These are phyloP conservation scores for Orthonevra nobilis DNA, from an alignment of 2,888 invertebrate species.

Conservation along the genomic window DNA sequence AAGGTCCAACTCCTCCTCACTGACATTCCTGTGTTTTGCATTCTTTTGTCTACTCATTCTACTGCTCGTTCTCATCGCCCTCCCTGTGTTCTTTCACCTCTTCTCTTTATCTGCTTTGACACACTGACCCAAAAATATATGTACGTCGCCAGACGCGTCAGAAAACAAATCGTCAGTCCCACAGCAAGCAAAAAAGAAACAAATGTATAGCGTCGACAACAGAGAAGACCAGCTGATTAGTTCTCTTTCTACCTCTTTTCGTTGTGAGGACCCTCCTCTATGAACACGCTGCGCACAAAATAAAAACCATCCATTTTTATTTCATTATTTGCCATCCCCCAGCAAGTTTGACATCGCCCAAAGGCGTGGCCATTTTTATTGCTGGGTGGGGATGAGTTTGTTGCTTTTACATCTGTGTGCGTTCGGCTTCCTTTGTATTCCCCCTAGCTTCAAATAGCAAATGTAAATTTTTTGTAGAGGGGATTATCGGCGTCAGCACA, in stretches of 20 bases:
- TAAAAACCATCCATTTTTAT: slow-evolving; percentile 46
- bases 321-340: slow-evolving; percentile 15
- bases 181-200: slow-evolving; percentile 16
- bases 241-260: not conserved
- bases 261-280: slow-evolving; percentile 14
- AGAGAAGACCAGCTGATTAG: not conserved
- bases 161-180: not conserved
- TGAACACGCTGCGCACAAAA: no score
- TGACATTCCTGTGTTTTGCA: slow-evolving; percentile 16
- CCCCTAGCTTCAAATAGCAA: slow-evolving; percentile 10
- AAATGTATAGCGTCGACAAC: not conserved
- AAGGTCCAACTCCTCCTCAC: no score
- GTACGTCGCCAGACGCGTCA: no score
- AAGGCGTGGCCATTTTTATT: slow-evolving; percentile 17
- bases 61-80: not conserved
- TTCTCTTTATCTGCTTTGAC: slow-evolving; percentile 49
- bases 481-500: slow-evolving; percentile 42
- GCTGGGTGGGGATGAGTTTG: slow-evolving; percentile 48
- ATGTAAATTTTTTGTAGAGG: slow-evolving; percentile 18
- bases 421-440: slow-evolving; percentile 25
- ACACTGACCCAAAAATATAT: slow-evolving; percentile 63
- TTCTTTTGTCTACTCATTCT: not conserved
- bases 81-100: not conserved
- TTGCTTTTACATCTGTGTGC: slow-evolving; percentile 15
- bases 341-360: not conserved